Base-by-base conservation (phyloP, 1,140 invertebrate genomes). In the Ostrea edulis region DNA sequence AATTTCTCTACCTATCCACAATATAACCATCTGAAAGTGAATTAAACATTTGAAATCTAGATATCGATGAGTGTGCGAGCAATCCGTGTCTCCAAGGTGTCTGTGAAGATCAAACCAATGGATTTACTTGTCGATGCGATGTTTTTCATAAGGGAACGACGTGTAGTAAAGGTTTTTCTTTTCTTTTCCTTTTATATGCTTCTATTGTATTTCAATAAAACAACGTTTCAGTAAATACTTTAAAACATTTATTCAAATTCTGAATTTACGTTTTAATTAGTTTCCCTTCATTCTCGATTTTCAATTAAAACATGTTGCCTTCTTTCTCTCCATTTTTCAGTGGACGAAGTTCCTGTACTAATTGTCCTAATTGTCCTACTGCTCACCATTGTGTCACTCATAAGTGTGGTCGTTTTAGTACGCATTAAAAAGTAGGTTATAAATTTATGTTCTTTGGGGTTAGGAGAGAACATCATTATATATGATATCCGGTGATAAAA, bases 121-220 rank as follows among this genome's bases (percentile, higher is more conserved):
- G 88, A 44, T 93, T 88, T 65, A 51, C 86, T 0, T 94, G 93
- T 90, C 35, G 89, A 29, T 94, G 93, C 86, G 35, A 87, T 29
- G 65, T 81, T 12, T 89, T 90, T 54, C 65, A 87, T 52, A 83
- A 9, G 8, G 81, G 86, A 83, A 17, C 14, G 68, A 25, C 25
- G 0, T 77, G 68, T 11, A 22, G 29, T 12, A 9, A 35, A 77
- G 12, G 25, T 77, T 17, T 7, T 20, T 7, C n/a, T n/a, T n/a
- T 7, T 20, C 55, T 17, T 20, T 62, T 62, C 17, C 14, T 62
- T 20, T 62, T 2, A 17, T 20, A 2, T 7, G 17, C 14, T 20
- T 20, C 12, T 17, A 58, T 58, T 58, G 2, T 20, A 7, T 20
- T 20, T 12, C 0, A 4, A 20, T 62, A n/a, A 0, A 20, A 58